Evolutionary conservation across 2,797 vertebrate genomes (phyloP), one percentile per base, ranked within the genome.

Genomic region (Phalloptychus januarius): DNA sequence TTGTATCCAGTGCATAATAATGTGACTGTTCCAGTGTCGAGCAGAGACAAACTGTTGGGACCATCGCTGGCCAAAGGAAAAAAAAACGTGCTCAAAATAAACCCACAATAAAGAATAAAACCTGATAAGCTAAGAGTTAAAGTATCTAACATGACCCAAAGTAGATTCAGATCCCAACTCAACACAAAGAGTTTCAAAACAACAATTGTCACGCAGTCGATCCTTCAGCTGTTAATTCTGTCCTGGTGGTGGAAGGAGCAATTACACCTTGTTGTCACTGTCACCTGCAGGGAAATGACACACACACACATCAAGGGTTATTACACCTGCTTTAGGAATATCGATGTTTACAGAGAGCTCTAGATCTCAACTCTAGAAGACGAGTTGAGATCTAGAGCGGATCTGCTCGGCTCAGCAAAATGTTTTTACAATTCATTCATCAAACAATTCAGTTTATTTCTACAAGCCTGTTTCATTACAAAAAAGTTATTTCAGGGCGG

Each of bases 221-320:
- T 82, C 73, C 71, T 80, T 42, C 42, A 52, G 2, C 52, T 38
- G 82, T 74, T 3, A 36, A 7, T 72, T 54, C 23, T 42, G 7
- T 38, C 16, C 56, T 67, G 69, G 70, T 44, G 6, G 15, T 5
- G 45, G 28, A 2, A 31, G 3, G 15, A 5, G 45, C n/a, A 2
- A 31, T 84, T 48, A 93, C 86, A 93, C 71, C 74, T 92, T 10
- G 78, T 94, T 94, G 46, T 81, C 0, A n/a, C 0, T 0, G 56
- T 94, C 91, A 25, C 84, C 94, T 95, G 88, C 5, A 89, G 56
- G 75, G 44, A 4, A 71, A 77, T 70, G 4, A 42, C 7, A 7
- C 45, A 36, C 42, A 16, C 3, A 44, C 38, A 77, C 42, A 12
- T 33, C 20, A 50, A 25, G 20, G 20, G n/a, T 33, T 28, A 71